Percentiles rank a stretch among this genome's conserved stretches.
Conservation (phyloP, 2,888 invertebrate species). For the Idaea aversata region DNA sequence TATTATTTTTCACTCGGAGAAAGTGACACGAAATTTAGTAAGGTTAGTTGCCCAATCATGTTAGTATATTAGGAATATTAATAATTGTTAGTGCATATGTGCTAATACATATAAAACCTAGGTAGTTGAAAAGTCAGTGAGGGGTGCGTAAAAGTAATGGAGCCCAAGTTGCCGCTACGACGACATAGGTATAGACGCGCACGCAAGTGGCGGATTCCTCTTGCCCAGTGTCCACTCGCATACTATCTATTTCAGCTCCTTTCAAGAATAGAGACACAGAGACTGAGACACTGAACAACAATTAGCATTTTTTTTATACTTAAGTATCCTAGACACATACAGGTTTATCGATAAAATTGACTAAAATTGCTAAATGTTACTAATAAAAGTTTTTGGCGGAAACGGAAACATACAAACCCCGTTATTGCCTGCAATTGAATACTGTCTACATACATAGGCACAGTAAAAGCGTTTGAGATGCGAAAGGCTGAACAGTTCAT, state of each 20-base stretch:
- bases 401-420: conserved; percentile 10
- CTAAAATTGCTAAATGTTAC: conserved; percentile 65
- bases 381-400: conserved; percentile 31
- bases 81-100: conserved; percentile 35
- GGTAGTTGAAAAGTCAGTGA: conserved; percentile 47
- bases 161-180: conserved; percentile 29
- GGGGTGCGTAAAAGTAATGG: conserved; percentile 54
- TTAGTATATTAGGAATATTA: neutral
- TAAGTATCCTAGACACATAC: conserved; percentile 59
- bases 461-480: conserved; percentile 38
- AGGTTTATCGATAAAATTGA: conserved; percentile 66
- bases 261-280: conserved; percentile 35
- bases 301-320: conserved; percentile 51
- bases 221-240: conserved; percentile 11
- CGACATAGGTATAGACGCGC: conserved; percentile 14
- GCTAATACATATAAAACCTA: conserved; percentile 40
- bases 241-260: conserved; percentile 21
- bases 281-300: conserved; percentile 52
- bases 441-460: conserved; percentile 8
- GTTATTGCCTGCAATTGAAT: neutral
- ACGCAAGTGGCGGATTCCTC: conserved; percentile 14
- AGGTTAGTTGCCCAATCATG: conserved; percentile 4
- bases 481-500: conserved; percentile 45
- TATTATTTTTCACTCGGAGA: conserved; percentile 18
- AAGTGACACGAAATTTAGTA: neutral